These are phyloP conservation scores for Lepidurus packardi DNA, from an alignment of 1,140 invertebrate species.

Conservation along the genomic window DNA sequence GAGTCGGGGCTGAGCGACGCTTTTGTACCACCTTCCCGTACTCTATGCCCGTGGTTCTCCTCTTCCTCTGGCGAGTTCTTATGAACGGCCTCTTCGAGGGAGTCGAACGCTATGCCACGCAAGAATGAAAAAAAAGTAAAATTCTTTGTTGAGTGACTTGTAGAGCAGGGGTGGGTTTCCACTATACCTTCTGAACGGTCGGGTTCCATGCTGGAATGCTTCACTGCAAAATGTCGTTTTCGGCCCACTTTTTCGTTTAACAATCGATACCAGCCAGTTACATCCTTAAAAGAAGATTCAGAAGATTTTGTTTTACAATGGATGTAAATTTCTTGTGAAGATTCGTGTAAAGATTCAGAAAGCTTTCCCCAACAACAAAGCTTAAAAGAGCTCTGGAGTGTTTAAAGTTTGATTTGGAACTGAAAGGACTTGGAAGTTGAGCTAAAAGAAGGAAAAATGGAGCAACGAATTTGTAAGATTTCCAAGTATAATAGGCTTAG, in stretches of 20 bases:
- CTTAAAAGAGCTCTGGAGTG: background rate
- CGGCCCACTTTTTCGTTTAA: conserved; percentile 46
- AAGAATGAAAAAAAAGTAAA: background rate
- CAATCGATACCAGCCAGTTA: conserved; percentile 48
- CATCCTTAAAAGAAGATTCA: conserved; percentile 40
- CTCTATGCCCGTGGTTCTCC: background rate
- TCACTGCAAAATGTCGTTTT: conserved; percentile 36
- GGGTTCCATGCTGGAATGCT: conserved; percentile 26
- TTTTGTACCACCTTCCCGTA: background rate
- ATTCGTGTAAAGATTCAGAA: background rate
- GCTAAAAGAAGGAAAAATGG: background rate
- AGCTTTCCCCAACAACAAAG: background rate
- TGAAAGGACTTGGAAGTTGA: background rate
- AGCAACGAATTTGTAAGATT: background rate
- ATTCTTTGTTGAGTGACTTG: background rate
- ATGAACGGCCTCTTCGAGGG: background rate
- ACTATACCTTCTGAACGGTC: background rate
- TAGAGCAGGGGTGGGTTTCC: background rate
- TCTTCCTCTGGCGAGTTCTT: background rate
- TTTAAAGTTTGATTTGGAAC: conserved; percentile 2
- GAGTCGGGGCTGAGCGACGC: background rate
- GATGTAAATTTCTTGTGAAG: background rate
- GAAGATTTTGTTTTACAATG: background rate
- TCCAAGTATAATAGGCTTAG: background rate
- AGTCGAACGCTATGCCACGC: background rate